phyloP scores from a whole-genome alignment of 2,113 vertebrate species.

The Erythrolamprus reginae region DNA sequence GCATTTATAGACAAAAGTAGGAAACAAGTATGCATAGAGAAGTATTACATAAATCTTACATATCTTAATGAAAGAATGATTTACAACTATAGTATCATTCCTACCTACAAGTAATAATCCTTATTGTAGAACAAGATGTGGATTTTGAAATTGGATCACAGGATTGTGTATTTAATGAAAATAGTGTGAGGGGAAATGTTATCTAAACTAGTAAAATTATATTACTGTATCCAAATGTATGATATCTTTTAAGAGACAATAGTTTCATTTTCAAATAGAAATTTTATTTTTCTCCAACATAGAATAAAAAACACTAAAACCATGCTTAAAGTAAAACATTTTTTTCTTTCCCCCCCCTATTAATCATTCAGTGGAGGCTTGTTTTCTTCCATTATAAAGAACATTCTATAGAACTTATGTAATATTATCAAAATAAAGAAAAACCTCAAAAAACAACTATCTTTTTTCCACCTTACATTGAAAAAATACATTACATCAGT shows the following conservation, averaged over 20 bases:
- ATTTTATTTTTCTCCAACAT: too few relatives aligned
- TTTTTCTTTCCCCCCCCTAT: too few relatives aligned
- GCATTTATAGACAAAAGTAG: slow-evolving; percentile 44
- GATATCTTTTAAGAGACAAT: neutral
- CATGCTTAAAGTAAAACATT: too few relatives aligned
- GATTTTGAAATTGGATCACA: neutral
- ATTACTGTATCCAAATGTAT: neutral
- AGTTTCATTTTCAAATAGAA: too few relatives aligned
- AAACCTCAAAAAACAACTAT: too few relatives aligned
- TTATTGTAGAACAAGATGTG: neutral
- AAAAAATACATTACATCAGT: too few relatives aligned
- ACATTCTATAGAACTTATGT: too few relatives aligned
- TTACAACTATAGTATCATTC: neutral
- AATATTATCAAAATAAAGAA: too few relatives aligned
- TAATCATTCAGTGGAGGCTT: too few relatives aligned
- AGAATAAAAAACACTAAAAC: too few relatives aligned
- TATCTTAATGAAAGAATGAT: slow-evolving; percentile 8
- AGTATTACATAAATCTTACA: slow-evolving; percentile 11
- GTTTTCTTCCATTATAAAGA: too few relatives aligned
- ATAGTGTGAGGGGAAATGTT: neutral
- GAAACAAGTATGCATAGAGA: slow-evolving; percentile 29
- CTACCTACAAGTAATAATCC: neutral
- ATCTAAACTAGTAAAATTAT: neutral
- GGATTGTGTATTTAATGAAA: neutral
- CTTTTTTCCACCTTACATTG: too few relatives aligned